phyloP scores from a whole-genome alignment of 2,888 invertebrate species.

The Tribolium freemani region DNA sequence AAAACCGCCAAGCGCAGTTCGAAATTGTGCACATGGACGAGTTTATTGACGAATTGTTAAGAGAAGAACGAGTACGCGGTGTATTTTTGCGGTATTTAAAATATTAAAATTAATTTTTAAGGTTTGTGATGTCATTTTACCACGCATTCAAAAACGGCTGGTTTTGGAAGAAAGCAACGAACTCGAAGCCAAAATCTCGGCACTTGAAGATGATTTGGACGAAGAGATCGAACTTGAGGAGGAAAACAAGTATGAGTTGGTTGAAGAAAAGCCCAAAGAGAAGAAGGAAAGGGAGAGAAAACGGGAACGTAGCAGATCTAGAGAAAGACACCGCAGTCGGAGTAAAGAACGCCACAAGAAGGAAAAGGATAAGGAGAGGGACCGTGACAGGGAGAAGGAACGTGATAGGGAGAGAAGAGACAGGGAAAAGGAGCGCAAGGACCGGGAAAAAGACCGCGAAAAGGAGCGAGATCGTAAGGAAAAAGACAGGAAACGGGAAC shows the following conservation, averaged over 20 bases:
- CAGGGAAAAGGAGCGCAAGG: constrained; percentile 68
- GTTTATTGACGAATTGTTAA: constrained; percentile 93
- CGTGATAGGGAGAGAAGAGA: constrained; percentile 70
- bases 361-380: constrained; percentile 65
- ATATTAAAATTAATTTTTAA: constrained; percentile 44
- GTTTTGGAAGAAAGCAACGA: constrained; percentile 97
- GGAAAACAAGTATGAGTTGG: constrained; percentile 66
- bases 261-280: constrained; percentile 70
- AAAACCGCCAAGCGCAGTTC: constrained; percentile 90
- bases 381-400: constrained; percentile 68
- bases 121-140: constrained; percentile 95
- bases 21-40: constrained; percentile 97
- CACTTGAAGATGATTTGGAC: constrained; percentile 91
- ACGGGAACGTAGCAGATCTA: constrained; percentile 72
- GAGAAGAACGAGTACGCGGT: constrained; percentile 83
- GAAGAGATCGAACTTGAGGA: constrained; percentile 82
- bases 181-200: constrained; percentile 91
- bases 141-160: constrained; percentile 91
- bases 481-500: constrained; percentile 52
- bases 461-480: constrained; percentile 49
- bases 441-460: constrained; percentile 66
- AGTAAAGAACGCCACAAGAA: constrained; percentile 66
- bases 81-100: neutral
- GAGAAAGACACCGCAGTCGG: constrained; percentile 65
- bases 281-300: constrained; percentile 72